Evolutionary conservation across 2,113 vertebrate genomes (phyloP).

Genomic region (Salvelinus fontinalis): DNA sequence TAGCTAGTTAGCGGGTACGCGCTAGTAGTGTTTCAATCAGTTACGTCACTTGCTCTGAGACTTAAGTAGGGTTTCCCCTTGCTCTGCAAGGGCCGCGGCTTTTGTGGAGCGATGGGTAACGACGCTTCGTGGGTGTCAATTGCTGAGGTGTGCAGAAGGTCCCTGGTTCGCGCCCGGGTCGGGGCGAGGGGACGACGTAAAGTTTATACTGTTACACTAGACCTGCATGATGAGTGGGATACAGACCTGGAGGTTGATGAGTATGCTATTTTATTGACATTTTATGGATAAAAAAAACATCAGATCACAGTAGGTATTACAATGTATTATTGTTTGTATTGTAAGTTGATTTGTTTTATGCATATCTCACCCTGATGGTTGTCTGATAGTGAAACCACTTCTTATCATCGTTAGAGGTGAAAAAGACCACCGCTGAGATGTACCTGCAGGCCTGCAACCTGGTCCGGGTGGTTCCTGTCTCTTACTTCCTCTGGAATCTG

Average conservation of each 20-base stretch:
- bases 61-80: too few relatives aligned
- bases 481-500: constrained; percentile 81
- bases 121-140: too few relatives aligned
- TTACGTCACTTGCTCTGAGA: too few relatives aligned
- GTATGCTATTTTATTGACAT: constrained; percentile 67
- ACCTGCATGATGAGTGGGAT: constrained; percentile 50
- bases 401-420: constrained; percentile 36
- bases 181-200: too few relatives aligned
- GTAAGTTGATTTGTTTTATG: background rate
- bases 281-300: background rate
- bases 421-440: constrained; percentile 62
- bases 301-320: background rate
- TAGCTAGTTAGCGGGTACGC: too few relatives aligned
- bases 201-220: too few relatives aligned
- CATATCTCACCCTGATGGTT: background rate
- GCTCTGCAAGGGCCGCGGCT: too few relatives aligned
- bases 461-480: constrained; percentile 79
- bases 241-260: constrained; percentile 62
- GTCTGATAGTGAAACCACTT: background rate
- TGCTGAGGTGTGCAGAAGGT: too few relatives aligned
- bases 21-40: too few relatives aligned
- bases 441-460: constrained; percentile 82
- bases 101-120: too few relatives aligned
- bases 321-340: background rate
- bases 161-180: too few relatives aligned